Evolutionary conservation across 2,113 vertebrate species (phyloP), one percentile per base, ranked within the genome.

Genomic region (Euleptes europaea): DNA sequence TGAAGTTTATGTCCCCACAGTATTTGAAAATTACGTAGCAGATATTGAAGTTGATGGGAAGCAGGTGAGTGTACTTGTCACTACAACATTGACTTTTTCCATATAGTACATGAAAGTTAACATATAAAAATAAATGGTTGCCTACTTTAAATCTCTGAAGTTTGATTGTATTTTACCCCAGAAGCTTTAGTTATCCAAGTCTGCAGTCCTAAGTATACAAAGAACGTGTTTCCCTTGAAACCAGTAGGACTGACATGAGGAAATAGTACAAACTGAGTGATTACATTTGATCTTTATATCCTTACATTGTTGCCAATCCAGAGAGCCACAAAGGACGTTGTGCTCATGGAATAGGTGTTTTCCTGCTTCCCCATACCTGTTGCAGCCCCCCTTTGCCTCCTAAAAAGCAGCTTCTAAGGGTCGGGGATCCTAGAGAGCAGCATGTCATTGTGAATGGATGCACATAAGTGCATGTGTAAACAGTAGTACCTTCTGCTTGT

Each of bases 21-120:
- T 99, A 87, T 99, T 99, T 91, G 99, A 99, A 95, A 99, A 99
- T 94, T 99, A 99, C 49, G 99, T 99, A 80, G 99, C 99, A 83
- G 98, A 99, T 96, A 99, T 99, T 10, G 98, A 99, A 95, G 99
- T 99, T 88, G 98, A 99, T 89, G 93, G 97, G 83, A 99, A 99
- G 95, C 99, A 99, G 98, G 99, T 99, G 93, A 75, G 95, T 94
- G 23, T 2, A 1, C 49, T 89, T 85, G 1, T 12, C 63, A 76
- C 15, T 74, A 28, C 57, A 85, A 47, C 1, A 17, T 69, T 0
- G 23, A 83, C 67, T 92, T 73, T 78, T 38, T 80, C n/a, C 84
- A 72, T 69, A 57, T 66, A 51, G 5, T 38, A 17, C 4, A 0
- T 8, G 28, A 73, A 44, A 14, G 33, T 42, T 13, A 80, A 35